Percentiles rank a stretch among this genome's conserved stretches.
Conservation (phyloP, 2,797 vertebrate genomes). For the Premnoplex brunnescens region DNA sequence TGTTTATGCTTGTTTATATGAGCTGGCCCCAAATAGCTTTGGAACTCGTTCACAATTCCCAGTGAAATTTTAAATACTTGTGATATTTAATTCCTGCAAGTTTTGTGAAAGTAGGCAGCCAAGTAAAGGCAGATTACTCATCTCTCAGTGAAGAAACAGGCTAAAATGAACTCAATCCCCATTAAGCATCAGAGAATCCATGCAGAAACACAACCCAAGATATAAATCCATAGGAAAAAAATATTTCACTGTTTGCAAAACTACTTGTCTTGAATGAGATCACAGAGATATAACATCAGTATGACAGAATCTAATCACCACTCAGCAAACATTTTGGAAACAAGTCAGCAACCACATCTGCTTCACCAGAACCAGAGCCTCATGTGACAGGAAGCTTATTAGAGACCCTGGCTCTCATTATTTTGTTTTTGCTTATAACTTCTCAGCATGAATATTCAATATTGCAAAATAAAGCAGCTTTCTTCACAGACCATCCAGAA, state of each 20-base stretch:
- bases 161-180: conserved; percentile 4
- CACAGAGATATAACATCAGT: conserved; percentile 28
- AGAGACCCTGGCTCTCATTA: conserved; percentile 38
- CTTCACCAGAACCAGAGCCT: conserved; percentile 19
- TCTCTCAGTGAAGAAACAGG: background rate
- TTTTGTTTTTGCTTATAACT: conserved; percentile 44
- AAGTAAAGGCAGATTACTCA: background rate
- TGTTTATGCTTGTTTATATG: background rate
- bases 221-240: conserved; percentile 26
- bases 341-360: conserved; percentile 53
- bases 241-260: conserved; percentile 17
- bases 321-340: conserved; percentile 51
- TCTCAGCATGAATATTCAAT: conserved; percentile 37
- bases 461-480: conserved; percentile 42
- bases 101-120: background rate
- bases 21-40: background rate
- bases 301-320: conserved; percentile 45
- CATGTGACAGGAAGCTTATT: conserved; percentile 51
- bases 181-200: background rate
- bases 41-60: background rate
- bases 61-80: background rate
- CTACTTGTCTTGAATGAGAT: conserved; percentile 52
- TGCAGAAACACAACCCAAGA: background rate
- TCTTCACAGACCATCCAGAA: conserved; percentile 7
- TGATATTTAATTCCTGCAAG: background rate